A percentile compares a stretch with the other conserved stretches of the same genome.
These are phyloP conservation scores for Siniperca obscura DNA, from an alignment of 2,797 vertebrate species.

Conservation along the genomic window DNA sequence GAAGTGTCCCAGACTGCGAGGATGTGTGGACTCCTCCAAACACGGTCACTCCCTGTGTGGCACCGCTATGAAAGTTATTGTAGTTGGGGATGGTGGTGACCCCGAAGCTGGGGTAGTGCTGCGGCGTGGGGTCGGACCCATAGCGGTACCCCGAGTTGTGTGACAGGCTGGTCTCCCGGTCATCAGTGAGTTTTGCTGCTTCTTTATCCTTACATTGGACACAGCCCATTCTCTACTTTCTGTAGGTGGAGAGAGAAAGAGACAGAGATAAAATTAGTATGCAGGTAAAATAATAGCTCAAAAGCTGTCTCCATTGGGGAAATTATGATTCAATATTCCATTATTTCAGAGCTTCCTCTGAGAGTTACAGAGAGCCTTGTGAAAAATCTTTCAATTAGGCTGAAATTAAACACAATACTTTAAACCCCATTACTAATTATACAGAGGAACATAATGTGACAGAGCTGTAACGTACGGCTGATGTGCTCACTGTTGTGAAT, in stretches of 20 bases:
- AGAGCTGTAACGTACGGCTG: slow-evolving; percentile 8
- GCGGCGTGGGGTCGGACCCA: slow-evolving; percentile 97
- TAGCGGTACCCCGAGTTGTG: slow-evolving; percentile 98
- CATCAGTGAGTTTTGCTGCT: slow-evolving; percentile 98
- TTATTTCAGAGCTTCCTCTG: slow-evolving; percentile 76
- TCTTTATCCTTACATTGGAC: slow-evolving; percentile 99
- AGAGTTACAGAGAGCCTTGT: slow-evolving; percentile 56
- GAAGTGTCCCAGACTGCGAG: slow-evolving; percentile 95
- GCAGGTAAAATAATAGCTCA: slow-evolving; percentile 61
- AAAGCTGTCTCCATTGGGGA: slow-evolving; percentile 67
- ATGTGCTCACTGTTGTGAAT: slow-evolving; percentile 16
- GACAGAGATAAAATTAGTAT: slow-evolving; percentile 55
- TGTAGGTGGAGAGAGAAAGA: slow-evolving; percentile 70
- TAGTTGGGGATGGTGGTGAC: slow-evolving; percentile 98
- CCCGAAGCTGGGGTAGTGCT: slow-evolving; percentile 97
- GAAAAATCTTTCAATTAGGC: slow-evolving; percentile 73
- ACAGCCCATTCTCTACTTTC: slow-evolving; percentile 99
- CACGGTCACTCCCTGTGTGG: slow-evolving; percentile 95
- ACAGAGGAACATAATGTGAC: slow-evolving; percentile 44
- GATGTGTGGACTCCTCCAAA: slow-evolving; percentile 98
- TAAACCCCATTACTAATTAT: slow-evolving; percentile 64
- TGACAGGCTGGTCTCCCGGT: slow-evolving; percentile 94
- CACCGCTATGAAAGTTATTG: slow-evolving; percentile 95
- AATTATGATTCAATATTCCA: slow-evolving; percentile 74
- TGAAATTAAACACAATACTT: slow-evolving; percentile 71